Evolutionary conservation across 1,140 invertebrate genomes (phyloP).

Genomic region (Maniola jurtina): DNA sequence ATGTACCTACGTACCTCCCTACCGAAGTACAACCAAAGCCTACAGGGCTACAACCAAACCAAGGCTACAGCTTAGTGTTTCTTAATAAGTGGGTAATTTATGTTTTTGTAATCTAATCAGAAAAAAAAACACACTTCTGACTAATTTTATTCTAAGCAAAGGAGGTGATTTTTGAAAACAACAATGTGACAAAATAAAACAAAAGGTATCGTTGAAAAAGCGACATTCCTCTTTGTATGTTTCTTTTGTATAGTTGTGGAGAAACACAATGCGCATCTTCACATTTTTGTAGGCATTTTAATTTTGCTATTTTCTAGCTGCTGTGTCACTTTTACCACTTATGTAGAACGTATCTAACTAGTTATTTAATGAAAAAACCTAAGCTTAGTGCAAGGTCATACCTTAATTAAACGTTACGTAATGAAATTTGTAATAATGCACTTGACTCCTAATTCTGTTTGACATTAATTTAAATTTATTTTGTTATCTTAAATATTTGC

Average conservation of each 20-base stretch:
- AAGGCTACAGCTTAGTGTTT: no score
- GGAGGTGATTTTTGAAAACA: conserved; percentile 2
- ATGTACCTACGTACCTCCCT: no score
- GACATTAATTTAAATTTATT: no score
- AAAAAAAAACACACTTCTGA: background rate
- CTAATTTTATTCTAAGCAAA: background rate
- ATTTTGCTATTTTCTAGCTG: background rate
- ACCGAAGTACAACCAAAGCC: no score
- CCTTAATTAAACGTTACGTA: no score
- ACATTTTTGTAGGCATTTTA: conserved; percentile 8
- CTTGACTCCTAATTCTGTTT: no score
- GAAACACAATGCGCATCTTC: conserved; percentile 7
- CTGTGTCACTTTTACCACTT: background rate
- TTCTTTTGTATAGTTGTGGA: conserved; percentile 8
- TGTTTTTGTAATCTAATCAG: background rate
- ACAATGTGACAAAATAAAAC: conserved; percentile 6
- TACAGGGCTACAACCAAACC: no score
- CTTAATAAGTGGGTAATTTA: background rate
- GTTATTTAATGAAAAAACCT: no score
- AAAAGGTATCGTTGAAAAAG: conserved; percentile 9
- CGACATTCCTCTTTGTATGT: conserved; percentile 10
- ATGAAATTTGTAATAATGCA: no score
- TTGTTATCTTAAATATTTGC: no score
- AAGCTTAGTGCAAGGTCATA: no score
- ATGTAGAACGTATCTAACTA: no score